Evolutionary conservation across 2,888 invertebrate species (phyloP).

Genomic region (Troides oblongomaculatus): DNA sequence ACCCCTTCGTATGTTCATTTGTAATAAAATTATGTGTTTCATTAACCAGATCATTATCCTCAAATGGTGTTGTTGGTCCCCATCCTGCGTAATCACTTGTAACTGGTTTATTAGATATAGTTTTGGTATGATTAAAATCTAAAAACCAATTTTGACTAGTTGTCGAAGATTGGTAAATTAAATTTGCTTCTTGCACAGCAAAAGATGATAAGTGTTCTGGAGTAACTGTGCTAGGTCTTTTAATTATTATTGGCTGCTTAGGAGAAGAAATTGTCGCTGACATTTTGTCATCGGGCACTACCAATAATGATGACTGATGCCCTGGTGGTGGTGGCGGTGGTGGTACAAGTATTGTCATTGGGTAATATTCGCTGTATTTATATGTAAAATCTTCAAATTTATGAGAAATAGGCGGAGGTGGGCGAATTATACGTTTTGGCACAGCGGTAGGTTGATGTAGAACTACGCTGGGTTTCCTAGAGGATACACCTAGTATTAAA

Average conservation of each 20-base stretch:
- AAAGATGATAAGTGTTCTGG: conserved; percentile 61
- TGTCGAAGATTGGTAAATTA: conserved; percentile 83
- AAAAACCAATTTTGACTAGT: conserved; percentile 71
- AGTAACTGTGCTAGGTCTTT: conserved; percentile 46
- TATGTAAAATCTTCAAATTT: conserved; percentile 77
- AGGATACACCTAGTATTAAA: conserved; percentile 84
- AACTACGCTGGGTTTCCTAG: conserved; percentile 82
- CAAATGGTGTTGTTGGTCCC: conserved; percentile 71
- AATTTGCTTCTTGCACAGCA: conserved; percentile 81
- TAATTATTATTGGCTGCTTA: conserved; percentile 39
- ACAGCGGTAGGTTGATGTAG: conserved; percentile 65
- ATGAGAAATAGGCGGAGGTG: conserved; percentile 46
- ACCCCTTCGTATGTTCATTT: conserved; percentile 49
- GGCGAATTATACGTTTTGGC: conserved; percentile 42
- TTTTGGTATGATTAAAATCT: conserved; percentile 53
- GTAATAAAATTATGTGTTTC: conserved; percentile 67
- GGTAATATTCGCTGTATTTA: conserved; percentile 77
- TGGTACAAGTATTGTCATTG: conserved; percentile 85
- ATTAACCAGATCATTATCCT: conserved; percentile 52
- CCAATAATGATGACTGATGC: conserved; percentile 59
- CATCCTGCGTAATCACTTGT: conserved; percentile 75
- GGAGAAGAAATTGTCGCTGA: conserved; percentile 41
- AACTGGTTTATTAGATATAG: conserved; percentile 51
- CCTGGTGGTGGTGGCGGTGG: conserved; percentile 81
- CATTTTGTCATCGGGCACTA: conserved; percentile 52